Percentiles rank a stretch among this genome's conserved stretches.
Evolutionary conservation across 2,888 invertebrate genomes (phyloP).

Genomic region (Brassicogethes aeneus): DNA sequence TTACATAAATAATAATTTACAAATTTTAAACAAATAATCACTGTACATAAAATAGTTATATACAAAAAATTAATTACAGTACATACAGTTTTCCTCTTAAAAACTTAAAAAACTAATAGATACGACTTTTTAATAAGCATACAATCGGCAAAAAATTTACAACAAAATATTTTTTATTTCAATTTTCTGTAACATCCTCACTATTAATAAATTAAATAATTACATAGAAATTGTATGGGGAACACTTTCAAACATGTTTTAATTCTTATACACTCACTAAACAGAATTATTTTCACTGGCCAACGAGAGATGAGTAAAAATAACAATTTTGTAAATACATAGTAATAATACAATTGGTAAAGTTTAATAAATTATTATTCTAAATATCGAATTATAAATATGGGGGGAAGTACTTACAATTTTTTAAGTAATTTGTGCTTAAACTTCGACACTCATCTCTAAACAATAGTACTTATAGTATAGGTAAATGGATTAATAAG

Average conservation of each 20-base stretch:
- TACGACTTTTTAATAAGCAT: slow-evolving; percentile 12
- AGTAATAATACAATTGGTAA: too few species aligned
- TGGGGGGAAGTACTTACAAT: too few species aligned
- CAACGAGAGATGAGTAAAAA: slow-evolving; percentile 7
- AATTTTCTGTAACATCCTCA: neutral
- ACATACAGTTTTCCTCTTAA: slow-evolving; percentile 22
- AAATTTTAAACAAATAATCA: slow-evolving; percentile 19
- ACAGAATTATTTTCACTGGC: slow-evolving; percentile 20
- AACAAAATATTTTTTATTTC: slow-evolving; percentile 2
- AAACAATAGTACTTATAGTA: too few species aligned
- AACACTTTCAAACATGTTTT: slow-evolving; percentile 15
- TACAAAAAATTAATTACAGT: slow-evolving; percentile 28
- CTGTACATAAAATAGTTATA: slow-evolving; percentile 23
- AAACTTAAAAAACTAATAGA: slow-evolving; percentile 17
- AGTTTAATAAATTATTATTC: too few species aligned
- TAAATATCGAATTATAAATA: too few species aligned
- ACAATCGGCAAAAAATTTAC: slow-evolving; percentile 3
- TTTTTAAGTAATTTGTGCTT: too few species aligned
- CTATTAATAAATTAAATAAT: slow-evolving; percentile 1
- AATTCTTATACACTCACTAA: neutral
- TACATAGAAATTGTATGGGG: slow-evolving; percentile 15
- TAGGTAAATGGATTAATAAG: neutral
- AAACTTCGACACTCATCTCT: too few species aligned
- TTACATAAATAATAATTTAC: slow-evolving; percentile 30
- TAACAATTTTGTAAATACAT: too few species aligned